Evolutionary conservation across 2,797 vertebrate species (phyloP).

Genomic region (Hirundo rustica): DNA sequence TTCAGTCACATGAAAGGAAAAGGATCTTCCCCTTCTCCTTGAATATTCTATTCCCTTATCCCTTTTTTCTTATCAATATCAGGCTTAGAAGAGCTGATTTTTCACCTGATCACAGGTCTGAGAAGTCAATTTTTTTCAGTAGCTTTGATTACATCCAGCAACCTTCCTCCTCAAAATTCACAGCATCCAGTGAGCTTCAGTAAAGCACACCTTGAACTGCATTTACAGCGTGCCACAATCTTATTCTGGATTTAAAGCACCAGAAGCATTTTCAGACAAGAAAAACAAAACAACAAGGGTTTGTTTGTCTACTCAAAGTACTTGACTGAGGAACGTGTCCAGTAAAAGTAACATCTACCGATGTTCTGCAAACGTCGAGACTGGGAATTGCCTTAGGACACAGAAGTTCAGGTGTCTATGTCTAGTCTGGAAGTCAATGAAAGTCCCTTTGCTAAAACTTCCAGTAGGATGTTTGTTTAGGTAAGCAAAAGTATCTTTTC

Average conservation of each 20-base stretch:
- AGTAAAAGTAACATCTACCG: background rate
- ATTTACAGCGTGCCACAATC: background rate
- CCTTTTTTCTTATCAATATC: background rate
- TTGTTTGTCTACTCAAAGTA: background rate
- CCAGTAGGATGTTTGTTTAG: background rate
- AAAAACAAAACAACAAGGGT: background rate
- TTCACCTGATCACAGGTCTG: background rate
- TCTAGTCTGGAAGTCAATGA: background rate
- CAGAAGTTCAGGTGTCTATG: background rate
- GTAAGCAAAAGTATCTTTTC: background rate
- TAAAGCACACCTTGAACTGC: background rate
- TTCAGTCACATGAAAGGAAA: background rate
- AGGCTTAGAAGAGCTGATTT: background rate
- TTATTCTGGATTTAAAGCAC: background rate
- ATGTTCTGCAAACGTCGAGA: background rate
- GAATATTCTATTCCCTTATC: background rate
- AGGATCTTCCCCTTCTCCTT: background rate
- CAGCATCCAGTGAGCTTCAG: background rate
- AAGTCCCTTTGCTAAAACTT: background rate
- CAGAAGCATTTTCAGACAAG: background rate
- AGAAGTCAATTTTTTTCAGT: slow-evolving; percentile 6
- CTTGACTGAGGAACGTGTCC: background rate
- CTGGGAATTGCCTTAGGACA: background rate
- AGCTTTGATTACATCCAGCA: slow-evolving; percentile 28
- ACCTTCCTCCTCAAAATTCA: slow-evolving; percentile 2